Base-by-base conservation (phyloP, 2,888 invertebrate species). In the Tineola bisselliella region DNA sequence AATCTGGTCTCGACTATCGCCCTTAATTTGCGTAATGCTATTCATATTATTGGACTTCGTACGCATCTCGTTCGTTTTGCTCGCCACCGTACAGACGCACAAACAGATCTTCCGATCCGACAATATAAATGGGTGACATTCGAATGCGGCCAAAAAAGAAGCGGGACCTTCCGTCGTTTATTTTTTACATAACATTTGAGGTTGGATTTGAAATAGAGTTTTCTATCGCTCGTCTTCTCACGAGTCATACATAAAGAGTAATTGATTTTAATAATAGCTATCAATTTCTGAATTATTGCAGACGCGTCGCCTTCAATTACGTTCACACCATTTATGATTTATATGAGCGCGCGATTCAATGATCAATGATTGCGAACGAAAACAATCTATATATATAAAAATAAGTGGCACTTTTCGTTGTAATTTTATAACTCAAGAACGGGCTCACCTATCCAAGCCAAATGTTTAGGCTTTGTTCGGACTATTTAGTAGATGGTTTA, bases 21-120 rank as follows among this genome's bases (percentile, higher is more conserved):
- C 61, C 66, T 66, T 69, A 71, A 69, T 77, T 77, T 77, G 73
- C 75, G 73, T 76, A 76, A 76, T 75, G 73, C 64, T 70, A 75
- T 75, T 72, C 74, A 69, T 67, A 68, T 66, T 68, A 68, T 66
- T 65, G 66, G 64, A 52, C 60, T 25, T 54, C 52, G 60, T 43
- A 61, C 61, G 61, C 56, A 56, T 56, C 31, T 56, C 43, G 15
- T 43, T 61, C 61, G 56, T 61, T 61, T 61, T 61, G 61, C 17
- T 61, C 48, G 60, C 25, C 48, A 61, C 31, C 54, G 30, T 12
- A 12, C 43, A 61, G 60, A 52, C 30, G 52, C 38, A 61, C 60
- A 61, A 52, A 52, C 48, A 52, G 25, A 61, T 18, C 52, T 61
- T 44, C 48, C 25, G 52, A 61, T 52, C 52, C 48, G 60, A 61